Conservation (phyloP, 2,888 invertebrate genomes). For the Drosophila subquinaria region DNA sequence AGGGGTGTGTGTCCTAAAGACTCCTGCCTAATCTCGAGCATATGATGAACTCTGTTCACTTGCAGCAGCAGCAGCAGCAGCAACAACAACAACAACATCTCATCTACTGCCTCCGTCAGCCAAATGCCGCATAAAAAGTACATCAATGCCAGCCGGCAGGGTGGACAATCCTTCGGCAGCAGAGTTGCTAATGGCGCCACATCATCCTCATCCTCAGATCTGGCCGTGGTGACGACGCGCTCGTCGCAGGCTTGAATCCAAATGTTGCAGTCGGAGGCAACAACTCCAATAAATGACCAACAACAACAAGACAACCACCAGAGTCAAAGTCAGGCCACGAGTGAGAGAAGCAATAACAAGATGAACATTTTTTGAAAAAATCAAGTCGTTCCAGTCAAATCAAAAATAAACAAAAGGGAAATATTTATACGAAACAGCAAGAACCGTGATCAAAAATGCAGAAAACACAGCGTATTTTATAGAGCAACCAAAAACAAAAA, state of each 20-base stretch:
- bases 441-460: slow-evolving; percentile 73
- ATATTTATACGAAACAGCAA: slow-evolving; percentile 69
- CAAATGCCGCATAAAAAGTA: slow-evolving; percentile 37
- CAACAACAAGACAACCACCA: slow-evolving; percentile 45
- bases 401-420: slow-evolving; percentile 13
- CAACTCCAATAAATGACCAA: slow-evolving; percentile 26
- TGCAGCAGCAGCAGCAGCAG: slow-evolving; percentile 53
- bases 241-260: slow-evolving; percentile 51
- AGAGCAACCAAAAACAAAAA: slow-evolving; percentile 51
- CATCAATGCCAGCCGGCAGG: slow-evolving; percentile 29
- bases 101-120: slow-evolving; percentile 27
- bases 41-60: slow-evolving; percentile 69
- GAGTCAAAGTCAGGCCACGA: slow-evolving; percentile 49
- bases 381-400: slow-evolving; percentile 77
- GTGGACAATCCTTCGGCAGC: slow-evolving; percentile 23
- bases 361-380: slow-evolving; percentile 55
- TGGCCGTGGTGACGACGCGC: slow-evolving; percentile 32
- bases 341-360: slow-evolving; percentile 62
- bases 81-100: slow-evolving; percentile 6
- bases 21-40: slow-evolving; percentile 36
- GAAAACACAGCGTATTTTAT: slow-evolving; percentile 70
- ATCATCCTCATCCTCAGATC: slow-evolving; percentile 32
- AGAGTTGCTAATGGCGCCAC: slow-evolving; percentile 14
- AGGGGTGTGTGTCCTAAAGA: slow-evolving; percentile 89
- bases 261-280: slow-evolving; percentile 13